A percentile compares a stretch with the other conserved stretches of the same genome.
Evolutionary conservation across 1,140 invertebrate genomes (phyloP).

Genomic region (Aphaenogaster floridana): DNA sequence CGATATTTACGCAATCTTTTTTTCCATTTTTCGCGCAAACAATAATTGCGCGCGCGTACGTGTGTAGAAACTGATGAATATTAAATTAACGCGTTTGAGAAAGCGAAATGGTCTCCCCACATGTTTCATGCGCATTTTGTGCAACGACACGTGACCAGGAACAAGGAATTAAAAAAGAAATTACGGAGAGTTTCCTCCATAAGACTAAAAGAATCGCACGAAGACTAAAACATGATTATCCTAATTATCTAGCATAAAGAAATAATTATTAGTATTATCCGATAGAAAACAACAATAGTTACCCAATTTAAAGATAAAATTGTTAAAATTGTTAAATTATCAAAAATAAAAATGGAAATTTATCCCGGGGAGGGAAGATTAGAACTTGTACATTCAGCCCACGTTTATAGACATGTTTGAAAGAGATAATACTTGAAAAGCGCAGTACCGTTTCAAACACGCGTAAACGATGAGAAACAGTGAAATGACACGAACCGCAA

Average conservation of each 20-base stretch:
- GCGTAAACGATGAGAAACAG: slow-evolving; percentile 22
- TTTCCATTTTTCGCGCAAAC: neutral
- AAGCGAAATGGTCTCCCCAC: slow-evolving; percentile 25
- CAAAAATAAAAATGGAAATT: neutral
- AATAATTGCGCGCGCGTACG: slow-evolving; percentile 31
- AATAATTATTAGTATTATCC: slow-evolving; percentile 24
- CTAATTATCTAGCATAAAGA: neutral
- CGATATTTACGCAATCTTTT: slow-evolving; percentile 25
- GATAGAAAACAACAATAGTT: neutral
- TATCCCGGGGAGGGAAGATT: neutral
- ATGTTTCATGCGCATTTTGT: slow-evolving; percentile 25
- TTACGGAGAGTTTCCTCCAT: slow-evolving; percentile 6
- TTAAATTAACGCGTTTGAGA: slow-evolving; percentile 47
- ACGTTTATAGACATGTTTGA: neutral
- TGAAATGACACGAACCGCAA: slow-evolving; percentile 28
- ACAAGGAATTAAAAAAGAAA: slow-evolving; percentile 61
- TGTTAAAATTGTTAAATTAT: slow-evolving; percentile 4
- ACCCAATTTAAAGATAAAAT: neutral
- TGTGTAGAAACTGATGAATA: slow-evolving; percentile 47
- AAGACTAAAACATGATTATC: slow-evolving; percentile 11
- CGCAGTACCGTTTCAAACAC: neutral
- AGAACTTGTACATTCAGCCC: neutral
- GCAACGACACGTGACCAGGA: slow-evolving; percentile 45
- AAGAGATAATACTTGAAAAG: slow-evolving; percentile 12
- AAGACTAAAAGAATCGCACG: neutral